Evolutionary conservation across 2,113 vertebrate species (phyloP).

Genomic region (Coptodon rendalli): DNA sequence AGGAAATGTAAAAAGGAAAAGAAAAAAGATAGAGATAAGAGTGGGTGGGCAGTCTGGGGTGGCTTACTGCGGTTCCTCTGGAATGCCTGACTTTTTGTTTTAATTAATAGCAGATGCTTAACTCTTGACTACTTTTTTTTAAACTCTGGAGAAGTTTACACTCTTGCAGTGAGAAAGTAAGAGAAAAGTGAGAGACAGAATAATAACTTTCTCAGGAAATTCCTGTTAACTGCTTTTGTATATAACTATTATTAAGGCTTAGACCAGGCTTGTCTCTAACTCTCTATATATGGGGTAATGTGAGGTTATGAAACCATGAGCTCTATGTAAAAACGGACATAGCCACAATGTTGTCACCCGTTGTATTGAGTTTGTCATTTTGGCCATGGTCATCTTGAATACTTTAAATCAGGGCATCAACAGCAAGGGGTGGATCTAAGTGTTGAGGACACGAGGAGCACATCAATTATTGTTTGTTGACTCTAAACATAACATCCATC

Average conservation of each 20-base stretch:
- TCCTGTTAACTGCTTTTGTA: not conserved
- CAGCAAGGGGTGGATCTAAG: not conserved
- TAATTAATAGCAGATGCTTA: slow-evolving; percentile 66
- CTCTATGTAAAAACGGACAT: not conserved
- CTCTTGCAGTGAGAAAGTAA: not conserved
- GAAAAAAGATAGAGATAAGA: slow-evolving; percentile 24
- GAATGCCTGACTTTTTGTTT: slow-evolving; percentile 60
- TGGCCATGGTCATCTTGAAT: not conserved
- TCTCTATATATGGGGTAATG: not conserved
- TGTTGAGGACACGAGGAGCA: not conserved
- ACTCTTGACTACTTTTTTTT: not conserved
- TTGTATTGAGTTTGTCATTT: not conserved
- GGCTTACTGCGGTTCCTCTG: slow-evolving; percentile 36
- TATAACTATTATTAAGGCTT: not conserved
- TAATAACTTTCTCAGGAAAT: not conserved
- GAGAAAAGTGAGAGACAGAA: not conserved
- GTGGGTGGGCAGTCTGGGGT: slow-evolving; percentile 2
- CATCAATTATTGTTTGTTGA: not conserved
- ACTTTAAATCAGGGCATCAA: not conserved
- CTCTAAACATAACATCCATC: not conserved
- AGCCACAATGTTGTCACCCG: not conserved
- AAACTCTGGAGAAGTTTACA: not conserved
- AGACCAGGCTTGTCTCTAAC: not conserved
- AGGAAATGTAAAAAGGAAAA: slow-evolving; percentile 7
- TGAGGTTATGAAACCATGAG: not conserved